Evolutionary conservation across 1,140 invertebrate species (phyloP).

Genomic region (Leptonema lineaticorne): DNA sequence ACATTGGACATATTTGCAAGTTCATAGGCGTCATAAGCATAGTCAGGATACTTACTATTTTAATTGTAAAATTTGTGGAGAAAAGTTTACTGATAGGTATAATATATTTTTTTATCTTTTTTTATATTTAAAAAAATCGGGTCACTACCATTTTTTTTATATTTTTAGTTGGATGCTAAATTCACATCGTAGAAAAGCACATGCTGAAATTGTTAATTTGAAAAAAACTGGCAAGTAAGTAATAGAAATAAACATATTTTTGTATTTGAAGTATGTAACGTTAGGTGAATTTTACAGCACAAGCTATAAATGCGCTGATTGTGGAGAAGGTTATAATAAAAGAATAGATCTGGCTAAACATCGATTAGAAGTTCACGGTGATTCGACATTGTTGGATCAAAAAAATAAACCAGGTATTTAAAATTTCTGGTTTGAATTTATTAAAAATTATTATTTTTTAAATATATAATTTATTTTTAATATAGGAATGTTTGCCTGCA

Average conservation of each 20-base stretch:
- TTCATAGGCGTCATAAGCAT: slow-evolving; percentile 55
- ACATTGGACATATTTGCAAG: slow-evolving; percentile 56
- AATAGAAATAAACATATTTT: background rate
- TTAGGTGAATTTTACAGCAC: slow-evolving; percentile 17
- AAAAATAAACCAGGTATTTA: slow-evolving; percentile 34
- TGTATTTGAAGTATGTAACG: background rate
- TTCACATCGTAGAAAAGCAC: slow-evolving; percentile 44
- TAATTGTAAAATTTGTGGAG: slow-evolving; percentile 51
- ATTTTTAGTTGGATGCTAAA: slow-evolving; percentile 42
- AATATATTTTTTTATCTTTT: background rate
- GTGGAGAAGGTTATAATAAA: slow-evolving; percentile 34
- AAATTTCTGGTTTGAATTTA: background rate
- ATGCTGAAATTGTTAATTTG: slow-evolving; percentile 43
- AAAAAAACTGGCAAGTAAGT: slow-evolving; percentile 48
- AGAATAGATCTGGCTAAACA: slow-evolving; percentile 35
- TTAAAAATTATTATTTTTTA: background rate
- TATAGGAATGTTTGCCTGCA: slow-evolving; percentile 36
- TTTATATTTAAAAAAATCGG: background rate
- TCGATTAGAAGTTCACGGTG: slow-evolving; percentile 20
- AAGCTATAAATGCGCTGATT: slow-evolving; percentile 38
- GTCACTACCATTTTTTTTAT: slow-evolving; percentile 2
- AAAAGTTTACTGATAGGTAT: slow-evolving; percentile 54
- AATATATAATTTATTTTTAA: background rate
- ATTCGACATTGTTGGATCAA: slow-evolving; percentile 23
- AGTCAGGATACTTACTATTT: slow-evolving; percentile 47